Conservation (phyloP, 2,888 invertebrate species). For the Nomada fucata region DNA sequence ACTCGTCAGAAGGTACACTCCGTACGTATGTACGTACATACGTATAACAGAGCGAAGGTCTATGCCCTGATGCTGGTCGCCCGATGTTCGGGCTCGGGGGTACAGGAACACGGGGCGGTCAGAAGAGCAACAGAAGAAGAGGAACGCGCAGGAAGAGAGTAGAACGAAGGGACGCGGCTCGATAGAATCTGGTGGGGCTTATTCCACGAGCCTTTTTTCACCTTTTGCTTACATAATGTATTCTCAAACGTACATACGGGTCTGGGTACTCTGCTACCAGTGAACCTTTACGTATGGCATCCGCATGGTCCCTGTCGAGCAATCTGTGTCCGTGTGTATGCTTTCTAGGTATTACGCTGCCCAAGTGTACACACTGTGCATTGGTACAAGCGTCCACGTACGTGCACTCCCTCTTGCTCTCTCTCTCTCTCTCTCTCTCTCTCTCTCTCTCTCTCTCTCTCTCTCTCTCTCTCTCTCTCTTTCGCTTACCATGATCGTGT, state of each 20-base stretch:
- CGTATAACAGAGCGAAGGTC: constrained; percentile 73
- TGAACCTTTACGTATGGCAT: constrained; percentile 59
- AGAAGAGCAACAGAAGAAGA: constrained; percentile 21
- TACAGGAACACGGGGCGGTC: constrained; percentile 52
- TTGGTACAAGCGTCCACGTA: constrained; percentile 27
- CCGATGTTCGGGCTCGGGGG: constrained; percentile 53
- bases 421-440: too few species aligned
- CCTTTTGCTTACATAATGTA: constrained; percentile 78
- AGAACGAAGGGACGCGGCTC: constrained; percentile 57
- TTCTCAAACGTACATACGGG: constrained; percentile 74
- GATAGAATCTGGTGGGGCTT: constrained; percentile 66
- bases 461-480: not conserved
- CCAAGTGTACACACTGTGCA: constrained; percentile 1
- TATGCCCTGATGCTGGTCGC: constrained; percentile 77
- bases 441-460: too few species aligned
- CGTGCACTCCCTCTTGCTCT: not conserved
- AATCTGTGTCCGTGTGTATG: constrained; percentile 18
- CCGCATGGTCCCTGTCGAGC: constrained; percentile 40
- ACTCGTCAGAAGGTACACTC: not conserved
- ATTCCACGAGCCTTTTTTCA: constrained; percentile 69
- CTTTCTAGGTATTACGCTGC: constrained; percentile 21
- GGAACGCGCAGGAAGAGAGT: constrained; percentile 38
- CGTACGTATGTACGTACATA: constrained; percentile 33
- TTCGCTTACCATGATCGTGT: not conserved
- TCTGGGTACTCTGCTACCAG: constrained; percentile 56